Base-by-base conservation (phyloP, 2,797 vertebrate genomes). In the Artibeus lituratus region DNA sequence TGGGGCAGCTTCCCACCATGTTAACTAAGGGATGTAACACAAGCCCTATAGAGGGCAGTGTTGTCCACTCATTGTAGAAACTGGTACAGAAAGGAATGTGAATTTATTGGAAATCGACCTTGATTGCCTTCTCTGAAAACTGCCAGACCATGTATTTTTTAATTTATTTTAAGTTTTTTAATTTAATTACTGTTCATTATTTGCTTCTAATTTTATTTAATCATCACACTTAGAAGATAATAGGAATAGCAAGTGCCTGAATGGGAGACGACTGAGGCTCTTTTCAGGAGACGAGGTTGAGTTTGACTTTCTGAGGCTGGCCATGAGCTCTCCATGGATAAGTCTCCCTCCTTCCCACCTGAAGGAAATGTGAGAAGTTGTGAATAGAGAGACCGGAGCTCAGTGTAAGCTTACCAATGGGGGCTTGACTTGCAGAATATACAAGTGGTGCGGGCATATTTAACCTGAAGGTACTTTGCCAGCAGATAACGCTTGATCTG, bases 131-230 rank as follows among this genome's bases (percentile, higher is more conserved):
- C 65, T 70, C 81, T 82, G 74, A 96, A 91, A 96, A 90, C 37
- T 11, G 55, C 55, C 57, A 59, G 67, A 8, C 29, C 49, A 37
- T n/a, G 44, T 95, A 51, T 73, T 84, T 78, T 91, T 89, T 55
- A 82, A 96, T 96, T 97, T 97, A 96, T 96, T 97, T 95, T 86
- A 89, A 87, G 57, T 65, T 83, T 39, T 93, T 96, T 96, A 97
- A 97, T 97, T 97, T 97, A 97, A 94, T 94, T 87, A 24, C 19
- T 87, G 32, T 90, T 44, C 96, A 74, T 96, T 97, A 92, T 96
- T 96, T 94, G 39, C 81, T 88, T 85, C 95, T 95, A 62, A 62
- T 91, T 94, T 96, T 97, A 97, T 97, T 97, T 95, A 97, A 96
- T 67, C 49, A 55, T 16, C 11, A 67, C 32, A 29, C 78, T 94